Percentiles rank a stretch among this genome's conserved stretches.
These are phyloP conservation scores for Labroides dimidiatus DNA, from an alignment of 2,797 vertebrate species.

Conservation along the genomic window DNA sequence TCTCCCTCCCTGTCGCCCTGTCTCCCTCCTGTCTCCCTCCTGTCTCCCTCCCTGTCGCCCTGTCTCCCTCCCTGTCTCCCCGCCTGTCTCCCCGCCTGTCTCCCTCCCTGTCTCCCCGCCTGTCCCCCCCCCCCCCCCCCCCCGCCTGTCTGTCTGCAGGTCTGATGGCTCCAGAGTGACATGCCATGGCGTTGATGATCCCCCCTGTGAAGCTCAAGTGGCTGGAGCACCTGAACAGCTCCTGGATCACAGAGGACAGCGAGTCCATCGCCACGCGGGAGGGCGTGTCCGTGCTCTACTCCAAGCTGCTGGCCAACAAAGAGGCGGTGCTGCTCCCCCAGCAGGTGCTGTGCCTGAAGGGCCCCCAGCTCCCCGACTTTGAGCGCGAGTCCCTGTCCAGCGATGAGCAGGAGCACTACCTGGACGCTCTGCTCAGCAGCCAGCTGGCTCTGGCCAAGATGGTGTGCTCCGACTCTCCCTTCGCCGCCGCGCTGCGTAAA, in stretches of 20 bases:
- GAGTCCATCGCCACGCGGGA: slow-evolving; percentile 97
- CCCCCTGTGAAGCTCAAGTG: slow-evolving; percentile 98
- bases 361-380: slow-evolving; percentile 97
- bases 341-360: slow-evolving; percentile 97
- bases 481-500: slow-evolving; percentile 94
- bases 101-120: too few relatives aligned
- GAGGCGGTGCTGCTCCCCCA: slow-evolving; percentile 96
- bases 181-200: slow-evolving; percentile 94
- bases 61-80: too few relatives aligned
- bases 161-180: slow-evolving; percentile 91
- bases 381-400: slow-evolving; percentile 97
- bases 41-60: too few relatives aligned
- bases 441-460: slow-evolving; percentile 98
- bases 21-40: too few relatives aligned
- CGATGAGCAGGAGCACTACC: slow-evolving; percentile 98
- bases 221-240: slow-evolving; percentile 99
- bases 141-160: slow-evolving; percentile 62
- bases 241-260: slow-evolving; percentile 99
- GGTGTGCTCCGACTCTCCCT: slow-evolving; percentile 98
- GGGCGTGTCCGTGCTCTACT: slow-evolving; percentile 92
- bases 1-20: too few relatives aligned
- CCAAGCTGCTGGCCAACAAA: slow-evolving; percentile 95
- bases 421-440: slow-evolving; percentile 96
- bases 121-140: too few relatives aligned
- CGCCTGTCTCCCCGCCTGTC: too few relatives aligned